Evolutionary conservation across 2,113 vertebrate genomes (phyloP).

Genomic region (Hypocryptadius cinnamomeus): DNA sequence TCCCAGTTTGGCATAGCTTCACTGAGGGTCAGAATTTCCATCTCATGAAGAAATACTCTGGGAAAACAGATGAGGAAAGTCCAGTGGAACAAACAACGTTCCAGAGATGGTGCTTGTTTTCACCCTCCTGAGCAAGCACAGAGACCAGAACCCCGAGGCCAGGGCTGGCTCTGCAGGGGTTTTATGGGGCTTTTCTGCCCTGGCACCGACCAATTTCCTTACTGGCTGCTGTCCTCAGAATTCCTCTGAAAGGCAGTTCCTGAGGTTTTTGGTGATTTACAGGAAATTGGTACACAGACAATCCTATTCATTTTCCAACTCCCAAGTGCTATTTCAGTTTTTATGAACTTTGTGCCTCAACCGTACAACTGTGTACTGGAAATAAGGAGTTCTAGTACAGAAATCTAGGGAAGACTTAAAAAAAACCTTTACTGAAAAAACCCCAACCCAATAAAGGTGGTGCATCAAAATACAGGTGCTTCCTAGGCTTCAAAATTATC

Average conservation of each 20-base stretch:
- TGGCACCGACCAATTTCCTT: slow-evolving; percentile 28
- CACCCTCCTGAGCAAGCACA: not conserved
- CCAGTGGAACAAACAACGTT: slow-evolving; percentile 17
- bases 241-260: slow-evolving; percentile 22
- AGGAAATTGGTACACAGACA: slow-evolving; percentile 7
- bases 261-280: slow-evolving; percentile 19
- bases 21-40: slow-evolving; percentile 50
- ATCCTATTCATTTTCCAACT: not conserved
- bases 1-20: slow-evolving; percentile 11
- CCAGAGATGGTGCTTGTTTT: slow-evolving; percentile 17
- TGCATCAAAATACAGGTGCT: not conserved
- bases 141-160: not conserved
- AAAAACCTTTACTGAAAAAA: not conserved
- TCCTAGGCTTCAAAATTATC: not conserved
- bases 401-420: not conserved
- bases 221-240: slow-evolving; percentile 39
- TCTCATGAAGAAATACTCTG: slow-evolving; percentile 30
- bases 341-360: not conserved
- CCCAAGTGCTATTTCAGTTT: slow-evolving; percentile 1
- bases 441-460: not conserved
- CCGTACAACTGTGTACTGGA: not conserved
- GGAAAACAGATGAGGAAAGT: slow-evolving; percentile 34
- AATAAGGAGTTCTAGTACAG: not conserved
- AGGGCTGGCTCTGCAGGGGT: not conserved
- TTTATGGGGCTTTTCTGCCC: not conserved